Evolutionary conservation across 2,113 vertebrate species (phyloP).

Genomic region (Bos javanicus): DNA sequence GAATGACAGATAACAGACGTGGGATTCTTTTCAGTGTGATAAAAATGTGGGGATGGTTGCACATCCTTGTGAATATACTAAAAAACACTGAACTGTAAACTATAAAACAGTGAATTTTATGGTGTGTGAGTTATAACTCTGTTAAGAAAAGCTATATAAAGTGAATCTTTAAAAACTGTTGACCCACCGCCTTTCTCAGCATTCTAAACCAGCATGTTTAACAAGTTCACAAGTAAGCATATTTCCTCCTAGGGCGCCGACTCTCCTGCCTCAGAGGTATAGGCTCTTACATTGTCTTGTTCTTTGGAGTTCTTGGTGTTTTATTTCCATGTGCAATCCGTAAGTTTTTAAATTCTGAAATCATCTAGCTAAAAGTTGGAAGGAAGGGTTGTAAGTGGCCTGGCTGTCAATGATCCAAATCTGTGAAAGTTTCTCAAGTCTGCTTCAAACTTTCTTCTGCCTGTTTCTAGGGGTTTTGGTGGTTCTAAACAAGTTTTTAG

Average conservation of each 20-base stretch:
- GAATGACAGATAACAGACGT: not conserved
- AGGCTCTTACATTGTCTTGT: not conserved
- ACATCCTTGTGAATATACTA: not conserved
- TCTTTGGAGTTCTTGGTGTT: conserved; percentile 5
- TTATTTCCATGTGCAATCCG: not conserved
- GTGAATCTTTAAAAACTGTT: not conserved
- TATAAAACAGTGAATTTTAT: not conserved
- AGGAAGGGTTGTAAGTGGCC: not conserved
- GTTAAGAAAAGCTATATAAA: not conserved
- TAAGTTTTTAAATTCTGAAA: not conserved
- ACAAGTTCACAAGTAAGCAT: not conserved
- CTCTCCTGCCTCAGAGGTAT: not conserved
- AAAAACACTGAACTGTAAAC: not conserved
- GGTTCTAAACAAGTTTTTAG: not conserved
- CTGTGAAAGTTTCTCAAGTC: not conserved
- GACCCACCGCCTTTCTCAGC: not conserved
- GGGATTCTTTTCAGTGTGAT: not conserved
- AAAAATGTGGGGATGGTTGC: not conserved
- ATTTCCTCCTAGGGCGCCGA: not conserved
- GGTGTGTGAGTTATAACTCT: not conserved
- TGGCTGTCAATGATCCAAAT: not conserved
- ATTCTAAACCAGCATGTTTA: not conserved
- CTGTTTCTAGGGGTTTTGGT: not conserved
- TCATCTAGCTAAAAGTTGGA: not conserved
- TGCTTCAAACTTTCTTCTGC: not conserved